These are phyloP conservation scores for Ennomos quercinarius DNA, from an alignment of 2,888 invertebrate species.

Conservation along the genomic window DNA sequence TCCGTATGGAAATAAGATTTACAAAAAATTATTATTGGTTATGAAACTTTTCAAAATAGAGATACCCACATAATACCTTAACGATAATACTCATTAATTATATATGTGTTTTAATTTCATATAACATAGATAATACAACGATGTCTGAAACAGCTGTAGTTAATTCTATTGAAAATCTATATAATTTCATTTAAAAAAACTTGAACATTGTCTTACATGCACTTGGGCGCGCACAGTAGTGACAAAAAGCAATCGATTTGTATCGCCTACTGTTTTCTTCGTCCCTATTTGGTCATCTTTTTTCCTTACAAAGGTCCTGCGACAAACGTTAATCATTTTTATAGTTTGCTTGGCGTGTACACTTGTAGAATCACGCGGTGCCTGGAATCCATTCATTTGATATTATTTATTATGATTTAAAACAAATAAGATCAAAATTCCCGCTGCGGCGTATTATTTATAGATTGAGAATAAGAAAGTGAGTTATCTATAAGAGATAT, in stretches of 20 bases:
- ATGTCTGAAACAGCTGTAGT: no score
- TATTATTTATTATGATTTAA: slow-evolving; percentile 71
- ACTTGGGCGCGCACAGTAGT: slow-evolving; percentile 13
- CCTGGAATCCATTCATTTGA: slow-evolving; percentile 56
- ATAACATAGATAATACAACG: no score
- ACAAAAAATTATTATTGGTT: slow-evolving; percentile 8
- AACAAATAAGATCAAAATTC: slow-evolving; percentile 73
- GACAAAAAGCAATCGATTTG: slow-evolving; percentile 40
- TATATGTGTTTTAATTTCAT: no score
- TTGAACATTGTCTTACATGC: slow-evolving; percentile 14
- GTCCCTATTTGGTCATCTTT: slow-evolving; percentile 45
- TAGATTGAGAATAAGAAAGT: slow-evolving; percentile 41
- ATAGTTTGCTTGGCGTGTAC: slow-evolving; percentile 62
- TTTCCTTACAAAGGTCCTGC: slow-evolving; percentile 50
- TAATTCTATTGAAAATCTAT: background rate
- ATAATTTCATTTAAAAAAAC: slow-evolving; percentile 1
- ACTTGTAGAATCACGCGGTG: slow-evolving; percentile 62
- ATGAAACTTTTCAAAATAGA: background rate
- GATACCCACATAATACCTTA: background rate
- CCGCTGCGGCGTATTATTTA: slow-evolving; percentile 60
- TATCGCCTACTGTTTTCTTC: slow-evolving; percentile 48
- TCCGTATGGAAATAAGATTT: slow-evolving; percentile 15
- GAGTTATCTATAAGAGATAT: slow-evolving; percentile 53
- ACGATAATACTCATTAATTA: background rate
- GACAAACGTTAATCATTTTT: slow-evolving; percentile 72